These are phyloP conservation scores for Jaculus jaculus DNA, from an alignment of 2,113 vertebrate genomes.

Conservation along the genomic window DNA sequence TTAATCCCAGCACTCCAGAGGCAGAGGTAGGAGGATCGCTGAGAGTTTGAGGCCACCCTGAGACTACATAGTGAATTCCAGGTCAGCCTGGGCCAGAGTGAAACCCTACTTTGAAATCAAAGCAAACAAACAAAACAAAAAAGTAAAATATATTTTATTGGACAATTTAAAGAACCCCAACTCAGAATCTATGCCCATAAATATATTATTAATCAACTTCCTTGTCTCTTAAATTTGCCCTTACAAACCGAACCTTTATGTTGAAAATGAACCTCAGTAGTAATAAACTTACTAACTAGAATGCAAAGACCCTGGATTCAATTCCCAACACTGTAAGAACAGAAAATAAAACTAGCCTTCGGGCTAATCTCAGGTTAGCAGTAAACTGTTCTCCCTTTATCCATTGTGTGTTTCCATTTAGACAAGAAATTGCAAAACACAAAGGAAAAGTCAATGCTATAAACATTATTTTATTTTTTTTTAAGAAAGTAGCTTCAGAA, in stretches of 20 bases:
- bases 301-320: background rate
- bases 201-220: background rate
- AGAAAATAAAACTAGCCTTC: background rate
- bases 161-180: background rate
- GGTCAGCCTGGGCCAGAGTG: too few relatives aligned
- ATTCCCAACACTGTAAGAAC: background rate
- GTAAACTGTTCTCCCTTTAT: slow-evolving; percentile 11
- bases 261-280: background rate
- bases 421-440: slow-evolving; percentile 44
- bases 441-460: slow-evolving; percentile 76
- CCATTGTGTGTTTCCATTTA: background rate
- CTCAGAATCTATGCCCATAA: background rate
- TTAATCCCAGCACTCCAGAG: too few relatives aligned
- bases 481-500: slow-evolving; percentile 86
- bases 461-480: slow-evolving; percentile 85
- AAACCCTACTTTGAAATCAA: too few relatives aligned
- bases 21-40: too few relatives aligned
- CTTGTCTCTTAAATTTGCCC: background rate
- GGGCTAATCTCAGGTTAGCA: background rate
- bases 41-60: too few relatives aligned
- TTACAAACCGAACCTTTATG: background rate
- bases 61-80: too few relatives aligned
- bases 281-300: background rate
- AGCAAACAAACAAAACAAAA: background rate
- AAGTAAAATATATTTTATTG: background rate